These are phyloP conservation scores for Setipinna tenuifilis DNA, from an alignment of 2,797 vertebrate species.

Conservation along the genomic window DNA sequence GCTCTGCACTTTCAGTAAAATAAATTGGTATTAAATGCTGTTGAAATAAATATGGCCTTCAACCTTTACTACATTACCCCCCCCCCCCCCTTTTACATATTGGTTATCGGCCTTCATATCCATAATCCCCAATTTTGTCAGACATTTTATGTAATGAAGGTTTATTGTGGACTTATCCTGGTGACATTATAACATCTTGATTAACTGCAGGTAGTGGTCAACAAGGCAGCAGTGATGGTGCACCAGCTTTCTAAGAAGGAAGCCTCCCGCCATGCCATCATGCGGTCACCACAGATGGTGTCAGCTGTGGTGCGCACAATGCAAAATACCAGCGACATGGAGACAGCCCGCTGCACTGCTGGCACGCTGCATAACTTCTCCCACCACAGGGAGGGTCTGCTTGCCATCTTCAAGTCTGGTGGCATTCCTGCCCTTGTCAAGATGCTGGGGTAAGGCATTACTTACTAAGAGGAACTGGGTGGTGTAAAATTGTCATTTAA, in stretches of 20 bases:
- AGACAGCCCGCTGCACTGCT: conserved; percentile 96
- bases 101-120: no score
- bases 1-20: no score
- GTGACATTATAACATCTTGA: no score
- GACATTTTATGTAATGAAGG: no score
- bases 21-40: no score
- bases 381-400: conserved; percentile 93
- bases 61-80: no score
- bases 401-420: conserved; percentile 98
- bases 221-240: conserved; percentile 98
- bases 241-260: conserved; percentile 99
- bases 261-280: conserved; percentile 95
- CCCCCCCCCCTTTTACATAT: no score
- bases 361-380: conserved; percentile 98
- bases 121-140: no score
- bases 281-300: conserved; percentile 99
- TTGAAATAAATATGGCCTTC: no score
- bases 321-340: conserved; percentile 96
- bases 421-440: conserved; percentile 97
- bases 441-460: conserved; percentile 89
- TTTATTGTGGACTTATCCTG: no score
- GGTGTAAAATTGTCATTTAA: conserved; percentile 17
- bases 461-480: no score
- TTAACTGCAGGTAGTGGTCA: conserved; percentile 89
- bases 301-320: conserved; percentile 98